Conservation (phyloP, 2,888 invertebrate species). For the Bombylius major region DNA sequence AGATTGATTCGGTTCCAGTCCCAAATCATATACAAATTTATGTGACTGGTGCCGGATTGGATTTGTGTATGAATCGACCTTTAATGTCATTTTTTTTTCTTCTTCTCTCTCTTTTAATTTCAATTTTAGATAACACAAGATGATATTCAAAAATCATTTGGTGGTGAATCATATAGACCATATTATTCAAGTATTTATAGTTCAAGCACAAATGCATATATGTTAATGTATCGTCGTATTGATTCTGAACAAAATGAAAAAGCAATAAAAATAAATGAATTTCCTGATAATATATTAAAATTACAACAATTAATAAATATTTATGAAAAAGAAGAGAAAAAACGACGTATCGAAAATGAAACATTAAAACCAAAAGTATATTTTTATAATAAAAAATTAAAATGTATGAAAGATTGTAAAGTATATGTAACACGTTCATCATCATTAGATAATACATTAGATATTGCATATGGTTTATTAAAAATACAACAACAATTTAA, state of each 20-base stretch:
- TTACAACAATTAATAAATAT: conserved; percentile 50
- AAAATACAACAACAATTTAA: conserved; percentile 39
- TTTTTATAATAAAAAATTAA: conserved; percentile 46
- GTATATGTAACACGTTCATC: conserved; percentile 47
- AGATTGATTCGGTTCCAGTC: background rate
- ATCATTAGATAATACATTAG: conserved; percentile 46
- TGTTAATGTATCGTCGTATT: conserved; percentile 78
- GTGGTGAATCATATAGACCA: conserved; percentile 58
- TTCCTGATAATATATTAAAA: conserved; percentile 60
- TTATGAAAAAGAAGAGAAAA: conserved; percentile 50
- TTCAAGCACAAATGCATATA: conserved; percentile 78
- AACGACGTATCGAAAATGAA: conserved; percentile 41
- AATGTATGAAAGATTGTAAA: conserved; percentile 41
- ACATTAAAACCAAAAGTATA: conserved; percentile 51
- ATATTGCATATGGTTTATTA: conserved; percentile 45
- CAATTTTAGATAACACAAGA: conserved; percentile 54
- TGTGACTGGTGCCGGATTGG: too few relatives aligned
- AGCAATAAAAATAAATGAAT: conserved; percentile 52
- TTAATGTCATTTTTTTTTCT: too few relatives aligned
- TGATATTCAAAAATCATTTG: conserved; percentile 72
- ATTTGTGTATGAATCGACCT: too few relatives aligned
- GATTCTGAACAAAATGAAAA: conserved; percentile 48
- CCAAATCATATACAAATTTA: background rate
- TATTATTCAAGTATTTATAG: conserved; percentile 64
- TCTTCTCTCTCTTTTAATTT: too few relatives aligned